These are phyloP conservation scores for Yponomeuta malinellus DNA, from an alignment of 2,888 invertebrate genomes.

Conservation along the genomic window DNA sequence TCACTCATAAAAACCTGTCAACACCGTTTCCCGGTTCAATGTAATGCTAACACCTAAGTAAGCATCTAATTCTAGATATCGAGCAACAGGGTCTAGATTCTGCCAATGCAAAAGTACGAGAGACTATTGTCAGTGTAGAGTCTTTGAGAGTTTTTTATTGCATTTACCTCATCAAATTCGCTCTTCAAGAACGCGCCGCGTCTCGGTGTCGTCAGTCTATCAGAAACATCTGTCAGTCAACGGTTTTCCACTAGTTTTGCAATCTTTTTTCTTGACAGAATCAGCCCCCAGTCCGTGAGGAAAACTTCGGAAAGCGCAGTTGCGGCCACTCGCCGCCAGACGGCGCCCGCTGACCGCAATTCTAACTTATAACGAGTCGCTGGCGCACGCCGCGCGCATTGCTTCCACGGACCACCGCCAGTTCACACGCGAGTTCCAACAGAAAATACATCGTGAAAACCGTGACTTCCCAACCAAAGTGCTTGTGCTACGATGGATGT, in stretches of 20 bases:
- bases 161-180: no score
- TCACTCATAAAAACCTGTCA: constrained; percentile 3
- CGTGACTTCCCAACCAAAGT: constrained; percentile 28
- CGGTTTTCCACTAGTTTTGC: background rate
- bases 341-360: constrained; percentile 43
- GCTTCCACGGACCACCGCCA: constrained; percentile 51
- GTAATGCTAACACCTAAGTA: background rate
- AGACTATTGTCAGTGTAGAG: no score
- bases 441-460: constrained; percentile 32
- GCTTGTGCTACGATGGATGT: constrained; percentile 51
- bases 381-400: constrained; percentile 50
- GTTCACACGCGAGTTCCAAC: constrained; percentile 41
- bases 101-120: background rate
- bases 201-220: no score
- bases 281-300: background rate
- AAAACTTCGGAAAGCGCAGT: constrained; percentile 19
- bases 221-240: no score
- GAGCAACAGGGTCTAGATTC: background rate
- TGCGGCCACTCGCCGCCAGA: constrained; percentile 54
- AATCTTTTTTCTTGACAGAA: background rate
- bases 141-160: no score
- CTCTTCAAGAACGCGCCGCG: no score
- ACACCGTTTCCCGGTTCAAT: background rate
- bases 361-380: constrained; percentile 58
- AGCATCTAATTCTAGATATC: background rate